Base-by-base conservation (phyloP, 2,888 invertebrate genomes). In the Neoitamus cyanurus region DNA sequence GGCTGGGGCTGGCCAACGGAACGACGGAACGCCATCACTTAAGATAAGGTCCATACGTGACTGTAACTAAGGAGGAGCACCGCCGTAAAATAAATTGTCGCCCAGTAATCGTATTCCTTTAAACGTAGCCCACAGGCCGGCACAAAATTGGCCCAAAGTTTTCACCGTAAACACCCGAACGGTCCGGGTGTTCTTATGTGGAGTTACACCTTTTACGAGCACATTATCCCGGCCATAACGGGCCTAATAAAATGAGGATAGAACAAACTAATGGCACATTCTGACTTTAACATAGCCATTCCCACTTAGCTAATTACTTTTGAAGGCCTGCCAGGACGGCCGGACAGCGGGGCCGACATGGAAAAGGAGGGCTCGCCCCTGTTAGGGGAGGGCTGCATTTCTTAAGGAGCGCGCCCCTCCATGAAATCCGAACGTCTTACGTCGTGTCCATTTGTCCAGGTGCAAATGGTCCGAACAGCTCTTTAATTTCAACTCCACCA, bases 201-300 rank as follows among this genome's bases (percentile, higher is more conserved):
- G n/a, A 42, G 48, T 73, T 72, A 83, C 69, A 84, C 77, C 84
- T 86, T 86, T 86, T 86, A 86, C 48, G 86, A 85, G 82, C 42
- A 58, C 86, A 86, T 86, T 86, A 86, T 84, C 84, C 83, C 9
- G 83, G 68, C 86, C 75, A 85, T 86, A 86, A 86, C 86, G 72
- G 84, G 86, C 86, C 84, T 84, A 86, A 86, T 86, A 85, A 86
- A 85, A 85, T 86, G 86, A 86, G 73, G 82, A 84, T 84, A 84
- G 70, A 77, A 70, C 70, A 69, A 77, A 82, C 75, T 86, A 84
- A 85, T 85, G 84, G 83, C 68, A 84, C 84, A 83, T 84, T 86
- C 85, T 83, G 84, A 85, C 85, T 86, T 85, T 85, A 86, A 85
- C 83, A 72, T 72, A 85, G 84, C 83, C 83, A 86, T 86, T 85